Conservation (phyloP, 2,797 vertebrate genomes). For the Sebastes minor region DNA sequence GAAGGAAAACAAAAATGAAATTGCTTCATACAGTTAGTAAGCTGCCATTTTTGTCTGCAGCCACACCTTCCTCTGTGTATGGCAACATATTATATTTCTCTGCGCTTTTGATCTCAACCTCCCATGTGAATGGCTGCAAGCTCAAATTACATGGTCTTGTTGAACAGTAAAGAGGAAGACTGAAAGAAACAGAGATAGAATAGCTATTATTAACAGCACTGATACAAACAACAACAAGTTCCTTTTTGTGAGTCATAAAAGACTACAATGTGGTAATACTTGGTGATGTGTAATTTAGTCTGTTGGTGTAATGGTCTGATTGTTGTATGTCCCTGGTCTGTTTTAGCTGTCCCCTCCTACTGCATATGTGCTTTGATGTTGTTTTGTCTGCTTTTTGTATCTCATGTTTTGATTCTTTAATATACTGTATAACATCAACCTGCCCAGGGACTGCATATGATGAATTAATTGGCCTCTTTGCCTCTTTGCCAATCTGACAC, state of each 20-base stretch:
- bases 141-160: conserved; percentile 17
- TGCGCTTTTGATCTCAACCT: conserved; percentile 10
- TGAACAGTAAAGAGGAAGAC: neutral
- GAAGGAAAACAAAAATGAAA: neutral
- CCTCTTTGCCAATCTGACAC: neutral
- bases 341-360: neutral
- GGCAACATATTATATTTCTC: conserved; percentile 14
- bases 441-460: neutral
- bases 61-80: neutral
- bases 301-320: neutral
- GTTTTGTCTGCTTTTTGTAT: neutral
- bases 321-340: neutral
- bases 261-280: neutral
- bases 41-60: neutral
- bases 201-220: neutral
- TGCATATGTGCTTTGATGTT: neutral
- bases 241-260: conserved; percentile 1
- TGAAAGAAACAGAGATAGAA: neutral
- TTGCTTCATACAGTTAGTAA: no score
- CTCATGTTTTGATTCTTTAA: neutral
- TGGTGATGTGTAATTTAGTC: neutral
- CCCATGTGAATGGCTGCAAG: neutral
- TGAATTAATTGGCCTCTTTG: neutral
- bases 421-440: neutral
- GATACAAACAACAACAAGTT: neutral